phyloP scores from a whole-genome alignment of 1,140 invertebrate species.

The Caenorhabditis tropicalis region DNA sequence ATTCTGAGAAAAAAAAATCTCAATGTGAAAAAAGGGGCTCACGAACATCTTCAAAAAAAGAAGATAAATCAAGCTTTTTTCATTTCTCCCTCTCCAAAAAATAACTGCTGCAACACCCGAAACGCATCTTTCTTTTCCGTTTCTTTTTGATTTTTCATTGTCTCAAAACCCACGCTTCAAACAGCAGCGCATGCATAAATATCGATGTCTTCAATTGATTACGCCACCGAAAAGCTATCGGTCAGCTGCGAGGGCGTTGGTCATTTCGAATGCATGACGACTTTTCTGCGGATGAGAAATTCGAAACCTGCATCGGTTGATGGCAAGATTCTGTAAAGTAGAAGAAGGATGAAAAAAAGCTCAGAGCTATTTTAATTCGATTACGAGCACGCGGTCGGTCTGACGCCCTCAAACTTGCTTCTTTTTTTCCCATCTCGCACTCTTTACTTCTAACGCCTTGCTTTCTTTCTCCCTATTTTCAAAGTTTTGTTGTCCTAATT shows the following conservation, averaged over 20 bases:
- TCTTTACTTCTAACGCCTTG: neutral
- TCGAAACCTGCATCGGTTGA: neutral
- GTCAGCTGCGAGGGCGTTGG: neutral
- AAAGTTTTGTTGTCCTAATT: neutral
- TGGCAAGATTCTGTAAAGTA: neutral
- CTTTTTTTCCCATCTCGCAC: neutral
- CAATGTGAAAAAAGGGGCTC: neutral
- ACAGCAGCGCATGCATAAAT: neutral
- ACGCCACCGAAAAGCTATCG: slow-evolving; percentile 1
- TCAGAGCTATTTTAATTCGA: slow-evolving; percentile 25
- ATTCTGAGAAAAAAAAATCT: neutral
- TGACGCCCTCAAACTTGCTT: slow-evolving; percentile 24
- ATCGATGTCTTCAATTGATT: slow-evolving; percentile 13
- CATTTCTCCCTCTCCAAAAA: neutral
- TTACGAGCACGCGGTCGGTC: neutral
- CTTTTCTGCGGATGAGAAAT: slow-evolving; percentile 1
- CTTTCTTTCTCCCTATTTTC: neutral
- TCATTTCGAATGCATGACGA: slow-evolving; percentile 28
- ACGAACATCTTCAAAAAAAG: neutral
- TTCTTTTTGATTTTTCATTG: neutral
- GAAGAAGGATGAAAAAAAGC: neutral
- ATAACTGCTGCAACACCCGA: neutral
- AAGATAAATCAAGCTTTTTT: neutral
- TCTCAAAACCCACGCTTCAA: neutral
- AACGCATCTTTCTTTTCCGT: neutral